phyloP scores from a whole-genome alignment of 2,888 invertebrate genomes.

The Mactromeris polynyma region DNA sequence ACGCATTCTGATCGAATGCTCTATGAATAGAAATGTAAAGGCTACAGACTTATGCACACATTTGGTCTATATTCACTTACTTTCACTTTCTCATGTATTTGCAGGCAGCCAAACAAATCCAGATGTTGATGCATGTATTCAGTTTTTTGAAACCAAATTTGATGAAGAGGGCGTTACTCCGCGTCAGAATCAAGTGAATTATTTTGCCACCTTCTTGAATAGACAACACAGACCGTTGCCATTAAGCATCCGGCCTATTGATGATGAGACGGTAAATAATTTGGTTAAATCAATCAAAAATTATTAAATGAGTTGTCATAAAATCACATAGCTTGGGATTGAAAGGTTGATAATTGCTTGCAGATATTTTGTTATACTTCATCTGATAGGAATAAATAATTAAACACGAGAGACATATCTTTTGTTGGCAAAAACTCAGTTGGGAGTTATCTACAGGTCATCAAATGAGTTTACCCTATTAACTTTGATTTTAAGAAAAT shows the following conservation, averaged over 20 bases:
- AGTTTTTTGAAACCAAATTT: constrained; percentile 22
- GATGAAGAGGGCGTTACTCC: constrained; percentile 1
- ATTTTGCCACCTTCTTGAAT: neutral
- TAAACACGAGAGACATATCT: neutral
- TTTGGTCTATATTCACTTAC: neutral
- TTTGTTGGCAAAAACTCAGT: neutral
- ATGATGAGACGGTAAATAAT: neutral
- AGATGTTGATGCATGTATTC: constrained; percentile 17
- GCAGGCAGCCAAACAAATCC: constrained; percentile 4
- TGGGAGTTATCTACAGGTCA: neutral
- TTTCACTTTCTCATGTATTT: neutral
- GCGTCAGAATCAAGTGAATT: neutral
- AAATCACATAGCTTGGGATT: neutral
- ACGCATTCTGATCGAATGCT: neutral
- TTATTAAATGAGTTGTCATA: too few relatives aligned
- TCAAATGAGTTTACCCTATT: too few relatives aligned
- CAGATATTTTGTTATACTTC: neutral
- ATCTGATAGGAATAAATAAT: neutral
- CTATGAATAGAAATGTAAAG: neutral
- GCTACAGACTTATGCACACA: neutral
- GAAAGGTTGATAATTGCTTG: neutral
- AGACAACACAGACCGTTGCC: neutral
- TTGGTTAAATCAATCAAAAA: too few relatives aligned
- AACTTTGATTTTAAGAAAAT: too few relatives aligned
- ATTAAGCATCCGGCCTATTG: neutral